These are phyloP conservation scores for Drosophila rellima DNA, from an alignment of 2,888 invertebrate genomes.

Conservation along the genomic window DNA sequence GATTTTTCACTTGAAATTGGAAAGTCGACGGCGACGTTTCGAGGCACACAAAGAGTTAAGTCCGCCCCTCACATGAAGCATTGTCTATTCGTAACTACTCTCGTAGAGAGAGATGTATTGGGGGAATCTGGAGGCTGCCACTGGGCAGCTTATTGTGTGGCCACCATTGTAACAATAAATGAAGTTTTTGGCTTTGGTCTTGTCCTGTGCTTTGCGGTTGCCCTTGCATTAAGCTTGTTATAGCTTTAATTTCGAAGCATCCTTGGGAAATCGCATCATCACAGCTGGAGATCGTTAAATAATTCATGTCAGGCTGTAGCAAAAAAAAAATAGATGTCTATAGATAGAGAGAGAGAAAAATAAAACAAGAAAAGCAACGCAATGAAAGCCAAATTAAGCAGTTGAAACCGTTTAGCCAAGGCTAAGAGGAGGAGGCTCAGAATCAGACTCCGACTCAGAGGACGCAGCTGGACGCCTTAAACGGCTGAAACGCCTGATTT, in stretches of 20 bases:
- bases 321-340: conserved; percentile 25
- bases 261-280: conserved; percentile 78
- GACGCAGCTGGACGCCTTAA: conserved; percentile 68
- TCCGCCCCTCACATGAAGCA: conserved; percentile 62
- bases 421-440: conserved; percentile 9
- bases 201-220: conserved; percentile 54
- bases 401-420: conserved; percentile 72
- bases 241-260: conserved; percentile 75
- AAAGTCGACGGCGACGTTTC: conserved; percentile 71
- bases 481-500: conserved; percentile 60
- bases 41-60: conserved; percentile 68
- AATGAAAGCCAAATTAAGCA: conserved; percentile 83
- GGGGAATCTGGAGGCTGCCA: background rate
- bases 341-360: conserved; percentile 21
- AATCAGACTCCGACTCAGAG: conserved; percentile 1
- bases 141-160: conserved; percentile 57
- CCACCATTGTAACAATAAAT: conserved; percentile 73
- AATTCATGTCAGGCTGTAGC: conserved; percentile 74
- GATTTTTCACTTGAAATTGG: conserved; percentile 81
- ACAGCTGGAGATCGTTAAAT: conserved; percentile 82
- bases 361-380: conserved; percentile 59
- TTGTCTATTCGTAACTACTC: conserved; percentile 26
- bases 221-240: conserved; percentile 75
- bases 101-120: background rate
- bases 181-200: conserved; percentile 62